A percentile compares a stretch with the other conserved stretches of the same genome.
Evolutionary conservation across 2,888 invertebrate species (phyloP).

Genomic region (Trichacis sp.): DNA sequence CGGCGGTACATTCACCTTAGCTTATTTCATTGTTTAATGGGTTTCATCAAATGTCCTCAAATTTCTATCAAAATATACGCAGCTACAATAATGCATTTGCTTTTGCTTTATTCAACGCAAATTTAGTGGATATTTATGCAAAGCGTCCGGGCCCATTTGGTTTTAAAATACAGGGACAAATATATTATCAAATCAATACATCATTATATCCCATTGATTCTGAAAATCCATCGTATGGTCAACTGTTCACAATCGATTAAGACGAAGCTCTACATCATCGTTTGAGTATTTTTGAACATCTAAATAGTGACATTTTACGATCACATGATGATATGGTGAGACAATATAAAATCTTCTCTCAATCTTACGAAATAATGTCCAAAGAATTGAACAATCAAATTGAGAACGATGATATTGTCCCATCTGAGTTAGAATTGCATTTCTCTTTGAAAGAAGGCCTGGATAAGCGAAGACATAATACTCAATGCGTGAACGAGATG

Average conservation of each 20-base stretch:
- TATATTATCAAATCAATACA: no score
- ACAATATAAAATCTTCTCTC: constrained; percentile 33
- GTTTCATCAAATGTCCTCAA: no score
- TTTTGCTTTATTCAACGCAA: no score
- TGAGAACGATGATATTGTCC: no score
- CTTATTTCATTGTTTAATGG: no score
- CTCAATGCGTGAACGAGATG: constrained; percentile 41
- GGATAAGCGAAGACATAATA: constrained; percentile 37
- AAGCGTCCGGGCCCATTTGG: no score
- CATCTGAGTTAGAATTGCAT: constrained; percentile 26
- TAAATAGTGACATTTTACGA: constrained; percentile 22
- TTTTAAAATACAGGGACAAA: no score
- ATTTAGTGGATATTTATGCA: no score
- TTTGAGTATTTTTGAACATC: not conserved
- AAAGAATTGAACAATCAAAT: constrained; percentile 30
- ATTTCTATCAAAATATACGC: no score
- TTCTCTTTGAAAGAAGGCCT: constrained; percentile 40
- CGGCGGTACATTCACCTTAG: no score
- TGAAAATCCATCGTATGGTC: no score
- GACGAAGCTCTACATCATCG: constrained; percentile 32
- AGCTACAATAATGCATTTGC: no score
- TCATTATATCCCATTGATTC: constrained; percentile 32
- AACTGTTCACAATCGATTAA: constrained; percentile 41
- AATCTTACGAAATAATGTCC: constrained; percentile 42
- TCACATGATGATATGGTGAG: constrained; percentile 34